Evolutionary conservation across 2,113 vertebrate genomes (phyloP), one percentile per base, ranked within the genome.

Genomic region (Felis catus): DNA sequence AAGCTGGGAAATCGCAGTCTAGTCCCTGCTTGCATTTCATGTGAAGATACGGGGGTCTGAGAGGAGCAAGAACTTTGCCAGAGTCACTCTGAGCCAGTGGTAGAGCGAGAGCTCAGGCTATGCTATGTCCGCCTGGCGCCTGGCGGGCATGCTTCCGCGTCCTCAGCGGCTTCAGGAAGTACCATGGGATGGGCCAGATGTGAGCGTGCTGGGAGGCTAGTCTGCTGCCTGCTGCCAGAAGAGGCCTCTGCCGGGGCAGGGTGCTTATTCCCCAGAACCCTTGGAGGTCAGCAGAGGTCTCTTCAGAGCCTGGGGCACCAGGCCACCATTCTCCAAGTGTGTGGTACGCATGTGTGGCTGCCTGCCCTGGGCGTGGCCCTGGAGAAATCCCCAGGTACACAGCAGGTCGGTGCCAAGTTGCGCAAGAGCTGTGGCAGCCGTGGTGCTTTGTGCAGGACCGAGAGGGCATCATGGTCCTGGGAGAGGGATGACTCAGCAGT

Each of bases 401-500:
- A 70, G 15, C 1, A 1, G 25, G 73, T 16, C 0, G 4, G 45
- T n/a, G 63, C 92, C 89, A 78, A 31, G 71, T 96, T 97, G 87
- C 15, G 0, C 45, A 94, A 94, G 82, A 95, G 65, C 79, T 0
- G 4, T 19, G 82, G 91, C 65, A 36, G 51, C 0, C 23, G 76
- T 31, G 76, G 74, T 84, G 51, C 53, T 93, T 79, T 84, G 51
- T 45, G 33, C 8, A 66, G 91, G 66, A 16, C 18, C 0, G 7
- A 81, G 78, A 66, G 13, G n/a, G 58, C 53, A 10, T 70, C 0
- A 3, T 58, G 12, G 4, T 66, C 5, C 0, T 25, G 92, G 66
- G 41, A 39, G 63, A 91, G 70, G 19, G 45, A 36, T 97, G 96
- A 97, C 84, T 97, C 94, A 97, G 97, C 95, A 88, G 55, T 48